Percentiles rank a stretch among this genome's conserved stretches.
These are phyloP conservation scores for Danio choprae DNA, from an alignment of 2,797 vertebrate species.

Conservation along the genomic window DNA sequence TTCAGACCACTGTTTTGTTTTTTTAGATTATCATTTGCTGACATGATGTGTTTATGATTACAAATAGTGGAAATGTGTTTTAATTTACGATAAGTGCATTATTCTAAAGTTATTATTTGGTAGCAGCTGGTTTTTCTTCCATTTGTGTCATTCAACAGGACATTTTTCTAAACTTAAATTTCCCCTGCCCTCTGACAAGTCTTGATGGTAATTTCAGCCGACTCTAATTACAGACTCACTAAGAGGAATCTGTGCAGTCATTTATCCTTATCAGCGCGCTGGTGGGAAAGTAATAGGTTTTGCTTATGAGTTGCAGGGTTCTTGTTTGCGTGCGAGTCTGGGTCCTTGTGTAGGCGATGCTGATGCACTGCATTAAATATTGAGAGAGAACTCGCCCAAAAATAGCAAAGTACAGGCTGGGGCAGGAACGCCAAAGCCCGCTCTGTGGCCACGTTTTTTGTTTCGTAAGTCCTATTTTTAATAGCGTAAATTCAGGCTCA, in stretches of 20 bases:
- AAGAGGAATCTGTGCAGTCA: slow-evolving; percentile 45
- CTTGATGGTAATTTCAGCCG: slow-evolving; percentile 32
- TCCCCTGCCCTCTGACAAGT: background rate
- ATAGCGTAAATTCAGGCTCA: background rate
- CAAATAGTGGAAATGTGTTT: background rate
- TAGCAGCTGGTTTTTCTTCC: background rate
- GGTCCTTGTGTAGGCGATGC: slow-evolving; percentile 77
- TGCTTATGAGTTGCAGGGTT: slow-evolving; percentile 66
- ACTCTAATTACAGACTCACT: slow-evolving; percentile 43
- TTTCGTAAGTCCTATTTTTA: background rate
- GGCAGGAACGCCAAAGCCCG: slow-evolving; percentile 55
- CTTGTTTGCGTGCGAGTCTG: slow-evolving; percentile 77
- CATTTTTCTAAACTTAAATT: background rate
- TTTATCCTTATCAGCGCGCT: slow-evolving; percentile 30
- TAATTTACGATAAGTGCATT: background rate
- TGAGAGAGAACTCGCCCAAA: slow-evolving; percentile 77
- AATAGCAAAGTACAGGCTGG: slow-evolving; percentile 71
- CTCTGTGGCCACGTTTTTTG: slow-evolving; percentile 56
- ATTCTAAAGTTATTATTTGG: background rate
- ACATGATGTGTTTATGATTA: background rate
- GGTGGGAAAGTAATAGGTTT: slow-evolving; percentile 44
- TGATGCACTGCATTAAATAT: slow-evolving; percentile 83
- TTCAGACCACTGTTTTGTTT: slow-evolving; percentile 14
- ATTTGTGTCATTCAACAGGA: slow-evolving; percentile 4
- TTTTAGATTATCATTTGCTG: background rate